Evolutionary conservation across 2,113 vertebrate species (phyloP).

Genomic region (Suncus etruscus): DNA sequence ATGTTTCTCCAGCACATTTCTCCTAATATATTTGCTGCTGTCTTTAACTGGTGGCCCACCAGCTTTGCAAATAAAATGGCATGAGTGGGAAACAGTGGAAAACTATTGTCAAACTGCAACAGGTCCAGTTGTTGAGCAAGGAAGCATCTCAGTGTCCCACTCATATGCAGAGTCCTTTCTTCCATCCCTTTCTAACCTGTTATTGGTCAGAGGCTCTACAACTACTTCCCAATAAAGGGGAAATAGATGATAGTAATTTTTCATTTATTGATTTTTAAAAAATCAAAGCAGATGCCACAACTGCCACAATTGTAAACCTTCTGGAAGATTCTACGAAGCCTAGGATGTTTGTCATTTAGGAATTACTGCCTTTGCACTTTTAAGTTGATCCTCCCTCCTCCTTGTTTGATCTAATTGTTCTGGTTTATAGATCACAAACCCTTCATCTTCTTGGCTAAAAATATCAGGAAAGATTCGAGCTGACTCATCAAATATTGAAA

Average conservation of each 20-base stretch:
- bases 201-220: fast-evolving
- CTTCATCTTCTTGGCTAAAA: background rate
- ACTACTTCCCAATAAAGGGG: background rate
- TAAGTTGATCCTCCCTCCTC: background rate
- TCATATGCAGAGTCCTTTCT: fast-evolving
- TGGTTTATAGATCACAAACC: background rate
- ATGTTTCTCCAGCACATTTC: background rate
- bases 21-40: background rate
- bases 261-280: background rate
- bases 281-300: background rate
- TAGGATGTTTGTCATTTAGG: background rate
- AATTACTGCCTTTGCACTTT: background rate
- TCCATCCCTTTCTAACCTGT: background rate
- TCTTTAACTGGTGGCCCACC: background rate
- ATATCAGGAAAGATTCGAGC: background rate
- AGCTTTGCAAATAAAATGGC: background rate
- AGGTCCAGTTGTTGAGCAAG: background rate
- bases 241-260: background rate
- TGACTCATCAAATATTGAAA: background rate
- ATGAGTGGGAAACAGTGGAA: background rate
- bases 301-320: background rate
- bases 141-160: background rate
- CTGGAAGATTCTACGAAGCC: background rate
- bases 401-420: background rate
- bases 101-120: background rate